Evolutionary conservation across 2,888 invertebrate species (phyloP).

Genomic region (Dioctria linearis): DNA sequence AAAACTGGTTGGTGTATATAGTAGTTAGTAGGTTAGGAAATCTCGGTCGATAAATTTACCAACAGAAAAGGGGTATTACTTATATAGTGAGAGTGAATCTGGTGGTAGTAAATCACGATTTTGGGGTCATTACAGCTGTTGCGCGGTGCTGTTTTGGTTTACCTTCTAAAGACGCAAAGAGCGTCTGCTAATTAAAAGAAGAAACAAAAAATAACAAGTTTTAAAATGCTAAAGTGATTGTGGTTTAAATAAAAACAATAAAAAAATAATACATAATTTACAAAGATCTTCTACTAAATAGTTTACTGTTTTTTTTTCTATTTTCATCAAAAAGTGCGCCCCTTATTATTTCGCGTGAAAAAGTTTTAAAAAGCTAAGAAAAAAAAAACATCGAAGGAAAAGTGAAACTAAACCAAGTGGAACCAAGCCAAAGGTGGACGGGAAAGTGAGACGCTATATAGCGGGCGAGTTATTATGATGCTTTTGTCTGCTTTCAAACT

Average conservation of each 20-base stretch:
- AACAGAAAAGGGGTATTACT: background rate
- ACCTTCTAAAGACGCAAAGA: background rate
- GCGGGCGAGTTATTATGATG: constrained; percentile 66
- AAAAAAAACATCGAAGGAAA: background rate
- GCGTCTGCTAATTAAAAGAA: too few relatives aligned
- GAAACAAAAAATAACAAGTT: too few relatives aligned
- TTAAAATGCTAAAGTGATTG: background rate
- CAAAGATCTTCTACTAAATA: too few relatives aligned
- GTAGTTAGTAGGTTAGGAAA: background rate
- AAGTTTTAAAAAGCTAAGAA: too few relatives aligned
- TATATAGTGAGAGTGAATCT: constrained; percentile 19
- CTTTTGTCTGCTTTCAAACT: constrained; percentile 70
- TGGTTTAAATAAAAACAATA: background rate
- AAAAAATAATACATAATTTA: too few relatives aligned
- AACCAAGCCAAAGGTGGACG: background rate
- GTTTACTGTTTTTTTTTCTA: too few relatives aligned
- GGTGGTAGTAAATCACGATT: too few relatives aligned
- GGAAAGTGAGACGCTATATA: constrained; percentile 55
- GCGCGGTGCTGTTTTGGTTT: too few relatives aligned
- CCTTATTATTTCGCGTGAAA: too few relatives aligned
- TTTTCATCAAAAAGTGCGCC: background rate
- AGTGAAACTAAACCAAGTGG: background rate
- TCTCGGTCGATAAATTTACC: constrained; percentile 3
- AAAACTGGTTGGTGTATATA: background rate
- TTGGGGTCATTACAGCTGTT: constrained; percentile 14